phyloP scores from a whole-genome alignment of 64 coral and sea anemone genomes.

The Pocillopora verrucosa region DNA sequence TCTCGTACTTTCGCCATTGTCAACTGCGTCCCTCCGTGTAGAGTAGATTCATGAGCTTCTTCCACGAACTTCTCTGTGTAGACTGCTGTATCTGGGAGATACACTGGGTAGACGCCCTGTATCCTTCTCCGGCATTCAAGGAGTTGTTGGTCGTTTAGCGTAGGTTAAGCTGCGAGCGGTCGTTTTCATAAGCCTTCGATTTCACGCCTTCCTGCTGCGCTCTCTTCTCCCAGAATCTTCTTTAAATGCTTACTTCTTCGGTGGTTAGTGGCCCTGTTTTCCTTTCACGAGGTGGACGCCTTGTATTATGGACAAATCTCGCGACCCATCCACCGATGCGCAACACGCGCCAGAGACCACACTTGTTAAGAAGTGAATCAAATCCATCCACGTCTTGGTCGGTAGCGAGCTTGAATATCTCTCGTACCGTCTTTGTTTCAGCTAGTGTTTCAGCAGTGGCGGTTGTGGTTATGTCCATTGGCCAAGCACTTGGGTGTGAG shows the following conservation, averaged over 20 bases:
- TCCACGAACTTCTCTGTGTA: slow-evolving; percentile 56
- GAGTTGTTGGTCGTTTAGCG: slow-evolving; percentile 22
- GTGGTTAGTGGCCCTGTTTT: slow-evolving; percentile 31
- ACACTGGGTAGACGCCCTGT: slow-evolving; percentile 29
- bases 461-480: not conserved
- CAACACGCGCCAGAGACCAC: slow-evolving; percentile 5
- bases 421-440: slow-evolving; percentile 21
- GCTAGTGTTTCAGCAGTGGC: slow-evolving; percentile 16
- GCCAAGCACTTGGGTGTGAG: not conserved
- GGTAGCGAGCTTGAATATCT: slow-evolving; percentile 26
- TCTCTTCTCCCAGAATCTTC: slow-evolving; percentile 36
- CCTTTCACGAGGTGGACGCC: slow-evolving; percentile 21
- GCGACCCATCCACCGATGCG: slow-evolving; percentile 9
- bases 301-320: slow-evolving; percentile 21
- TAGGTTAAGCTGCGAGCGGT: slow-evolving; percentile 22
- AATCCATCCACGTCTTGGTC: not conserved
- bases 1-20: slow-evolving; percentile 24
- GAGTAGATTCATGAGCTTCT: slow-evolving; percentile 17
- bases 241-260: slow-evolving; percentile 8
- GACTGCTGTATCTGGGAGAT: not conserved
- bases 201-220: slow-evolving; percentile 14
- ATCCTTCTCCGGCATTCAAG: slow-evolving; percentile 41
- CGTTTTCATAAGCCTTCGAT: not conserved
- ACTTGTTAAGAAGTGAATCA: slow-evolving; percentile 15
- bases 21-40: slow-evolving; percentile 59